These are phyloP conservation scores for Chesias legatella DNA, from an alignment of 2,888 invertebrate genomes.

Conservation along the genomic window DNA sequence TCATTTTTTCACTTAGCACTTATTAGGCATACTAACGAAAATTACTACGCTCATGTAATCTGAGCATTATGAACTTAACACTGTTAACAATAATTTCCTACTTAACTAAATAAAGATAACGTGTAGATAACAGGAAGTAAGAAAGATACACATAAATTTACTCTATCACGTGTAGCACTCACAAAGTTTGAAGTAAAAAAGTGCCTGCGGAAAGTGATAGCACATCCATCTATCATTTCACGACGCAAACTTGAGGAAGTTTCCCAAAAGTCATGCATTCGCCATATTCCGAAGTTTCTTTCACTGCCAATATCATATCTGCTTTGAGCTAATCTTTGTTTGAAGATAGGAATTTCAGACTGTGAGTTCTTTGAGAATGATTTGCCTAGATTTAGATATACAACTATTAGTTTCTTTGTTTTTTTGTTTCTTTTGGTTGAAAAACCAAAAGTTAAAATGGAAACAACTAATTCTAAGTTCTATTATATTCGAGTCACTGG, in stretches of 20 bases:
- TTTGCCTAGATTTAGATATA: no score
- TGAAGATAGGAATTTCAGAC: neutral
- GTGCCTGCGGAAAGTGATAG: conserved; percentile 20
- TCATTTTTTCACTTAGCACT: no score
- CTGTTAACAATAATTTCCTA: no score
- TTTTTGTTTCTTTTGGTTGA: no score
- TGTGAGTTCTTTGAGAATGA: neutral
- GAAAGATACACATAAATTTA: conserved; percentile 8
- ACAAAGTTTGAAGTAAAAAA: conserved; percentile 25
- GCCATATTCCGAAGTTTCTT: conserved; percentile 20
- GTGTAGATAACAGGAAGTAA: neutral
- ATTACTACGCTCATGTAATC: no score
- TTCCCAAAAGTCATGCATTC: conserved; percentile 29
- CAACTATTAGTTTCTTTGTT: no score
- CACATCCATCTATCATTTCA: conserved; percentile 28
- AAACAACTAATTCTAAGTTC: no score
- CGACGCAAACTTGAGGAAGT: conserved; percentile 20
- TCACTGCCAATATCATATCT: conserved; percentile 18
- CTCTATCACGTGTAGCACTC: conserved; percentile 19
- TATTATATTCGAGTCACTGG: no score
- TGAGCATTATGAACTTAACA: no score
- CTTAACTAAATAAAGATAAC: no score
- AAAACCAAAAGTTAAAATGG: no score
- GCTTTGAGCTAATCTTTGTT: conserved; percentile 9
- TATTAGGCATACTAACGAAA: no score